Percentiles rank a stretch among this genome's conserved stretches.
These are phyloP conservation scores for Trididemnum clinides DNA, from an alignment of 23 tunicate species.

Conservation along the genomic window DNA sequence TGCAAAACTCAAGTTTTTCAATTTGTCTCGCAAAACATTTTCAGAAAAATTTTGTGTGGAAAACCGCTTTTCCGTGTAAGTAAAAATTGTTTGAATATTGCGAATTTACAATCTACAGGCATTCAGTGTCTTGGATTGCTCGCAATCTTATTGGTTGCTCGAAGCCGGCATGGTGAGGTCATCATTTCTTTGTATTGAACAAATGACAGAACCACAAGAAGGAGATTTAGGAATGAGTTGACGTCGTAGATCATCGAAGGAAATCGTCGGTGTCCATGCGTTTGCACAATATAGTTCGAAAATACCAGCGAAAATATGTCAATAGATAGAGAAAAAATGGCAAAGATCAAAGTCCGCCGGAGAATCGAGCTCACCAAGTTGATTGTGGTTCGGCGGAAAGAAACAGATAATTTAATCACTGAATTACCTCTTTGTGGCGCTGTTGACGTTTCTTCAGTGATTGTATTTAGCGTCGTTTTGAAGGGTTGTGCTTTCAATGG, in stretches of 20 bases:
- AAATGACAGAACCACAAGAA: slow-evolving; percentile 18
- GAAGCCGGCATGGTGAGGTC: slow-evolving; percentile 4
- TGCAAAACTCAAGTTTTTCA: too few relatives aligned
- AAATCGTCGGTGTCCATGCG: not conserved
- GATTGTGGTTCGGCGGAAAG: slow-evolving; percentile 12
- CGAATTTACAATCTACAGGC: not conserved
- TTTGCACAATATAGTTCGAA: slow-evolving; percentile 7
- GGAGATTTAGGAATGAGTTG: slow-evolving; percentile 11
- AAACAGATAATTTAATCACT: not conserved
- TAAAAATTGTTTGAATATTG: too few relatives aligned
- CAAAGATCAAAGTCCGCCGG: slow-evolving; percentile 15
- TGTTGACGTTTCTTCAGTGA: not conserved
- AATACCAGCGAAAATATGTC: slow-evolving; percentile 16
- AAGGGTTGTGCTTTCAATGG: not conserved
- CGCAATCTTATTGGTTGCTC: not conserved
- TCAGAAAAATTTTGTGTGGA: too few relatives aligned
- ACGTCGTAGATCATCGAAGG: slow-evolving; percentile 28
- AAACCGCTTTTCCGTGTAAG: too few relatives aligned
- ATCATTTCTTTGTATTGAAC: slow-evolving; percentile 22
- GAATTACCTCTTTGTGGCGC: not conserved
- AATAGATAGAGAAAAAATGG: not conserved
- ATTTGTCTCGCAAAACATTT: too few relatives aligned
- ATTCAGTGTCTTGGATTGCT: not conserved
- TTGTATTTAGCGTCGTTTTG: not conserved
- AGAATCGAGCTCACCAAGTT: not conserved